Base-by-base conservation (phyloP, 1,140 invertebrate species). In the Aphelinus atriplicis region DNA sequence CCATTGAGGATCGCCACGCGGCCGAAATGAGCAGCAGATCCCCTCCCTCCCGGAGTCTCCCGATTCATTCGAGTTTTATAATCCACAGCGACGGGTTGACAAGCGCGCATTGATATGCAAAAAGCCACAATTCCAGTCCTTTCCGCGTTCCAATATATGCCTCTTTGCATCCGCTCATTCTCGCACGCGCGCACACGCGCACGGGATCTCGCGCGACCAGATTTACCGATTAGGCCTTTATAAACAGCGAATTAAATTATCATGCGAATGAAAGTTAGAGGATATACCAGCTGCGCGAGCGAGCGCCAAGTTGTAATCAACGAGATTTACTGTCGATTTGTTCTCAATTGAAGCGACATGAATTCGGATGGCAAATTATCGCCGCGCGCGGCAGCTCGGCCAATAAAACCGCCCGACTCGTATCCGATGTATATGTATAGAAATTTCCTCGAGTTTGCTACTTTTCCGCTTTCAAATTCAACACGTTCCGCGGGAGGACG, bases 61-160 rank as follows among this genome's bases (percentile, higher is more conserved):
- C 60, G 3, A 61, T 61, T 61, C 60, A 61, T 45, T 57, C 51
- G 5, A 6, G 42, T 56, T 55, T 47, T 68, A 58, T 58, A 68
- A 48, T 68, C 66, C 48, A 47, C 45, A 10, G 7, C 66, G 55
- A 68, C 58, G 58, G 58, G 66, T 57, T 58, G 66, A 68, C 56
- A 68, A 58, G 56, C 26, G 26, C 26, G 0, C 50, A 47, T 68
- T 42, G 66, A 68, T 68, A 68, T 66, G 64, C 43, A 45, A 53
- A 42, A 65, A n/a, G n/a, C 45, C 6, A 65, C 53, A 26, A 26
- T 50, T 53, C 26, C 9, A 55, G 43, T 53, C 26, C 62, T 63
- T 63, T 48, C 46, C 7, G 10, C 57, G 2, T n/a, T 26, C 3
- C 57, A 9, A 26, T n/a, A 63, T 65, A n/a, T n/a, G 10, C 6